Base-by-base conservation (phyloP, 2,797 vertebrate species). In the Botia kubotai region DNA sequence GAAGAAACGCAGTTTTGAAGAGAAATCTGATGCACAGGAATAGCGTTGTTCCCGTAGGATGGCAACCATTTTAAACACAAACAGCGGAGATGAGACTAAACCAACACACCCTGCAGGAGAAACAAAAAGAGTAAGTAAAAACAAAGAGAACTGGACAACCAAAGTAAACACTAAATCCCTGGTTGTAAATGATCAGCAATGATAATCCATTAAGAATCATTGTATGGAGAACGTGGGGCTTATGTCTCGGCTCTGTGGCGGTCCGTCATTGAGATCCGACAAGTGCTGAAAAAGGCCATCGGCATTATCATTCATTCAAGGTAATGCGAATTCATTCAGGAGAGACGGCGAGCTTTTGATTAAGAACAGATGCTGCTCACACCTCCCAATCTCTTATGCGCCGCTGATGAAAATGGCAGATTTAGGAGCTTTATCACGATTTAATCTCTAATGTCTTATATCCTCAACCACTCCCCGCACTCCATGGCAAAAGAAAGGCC, bases 1-100 rank as follows among this genome's bases (percentile, higher is more conserved):
- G 86, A 90, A 58, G 62, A 88, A 84, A 88, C 88, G 88, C 83
- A 86, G 87, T 91, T 92, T 89, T 88, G 86, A 90, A 76, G 63
- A 79, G 79, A 88, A 90, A 90, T 91, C 78, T 87, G 86, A 90
- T 88, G 88, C 85, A 77, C 79, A 82, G 86, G 82, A 89, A 88
- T 80, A 82, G 74, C 82, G 79, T 83, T 48, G 1, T 29, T 81
- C 75, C 89, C 80, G n/a, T 55, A 84, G 86, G 85, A 89, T n/a
- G 52, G 16, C 83, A 75, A 82, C 50, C 75, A 81, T 84, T 89
- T 81, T 72, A 67, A 77, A 81, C 50, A 65, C 66, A 75, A 75
- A 82, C 66, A 58, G 69, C 69, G 67, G 39, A 68, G 43, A 72
- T 17, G 53, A 21, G 81, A 78, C 60, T 71, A 72, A 73, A 62